Conservation (phyloP, 2,113 vertebrate species). For the Coturnix japonica region DNA sequence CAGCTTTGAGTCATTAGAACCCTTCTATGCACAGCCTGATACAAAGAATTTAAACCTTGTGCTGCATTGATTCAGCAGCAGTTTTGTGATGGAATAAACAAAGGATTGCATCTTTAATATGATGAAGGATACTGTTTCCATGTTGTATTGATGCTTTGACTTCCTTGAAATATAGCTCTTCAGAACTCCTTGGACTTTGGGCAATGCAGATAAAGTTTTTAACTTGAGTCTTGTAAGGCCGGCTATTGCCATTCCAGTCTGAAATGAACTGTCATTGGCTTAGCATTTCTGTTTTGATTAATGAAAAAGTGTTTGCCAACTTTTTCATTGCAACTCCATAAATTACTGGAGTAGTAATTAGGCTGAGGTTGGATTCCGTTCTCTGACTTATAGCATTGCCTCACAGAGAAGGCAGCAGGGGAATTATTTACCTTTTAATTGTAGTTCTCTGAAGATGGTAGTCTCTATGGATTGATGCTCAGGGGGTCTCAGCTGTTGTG, state of each 20-base stretch:
- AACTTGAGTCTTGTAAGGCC: neutral
- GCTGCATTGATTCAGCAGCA: neutral
- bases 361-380: slow-evolving; percentile 49
- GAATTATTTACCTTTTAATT: slow-evolving; percentile 78
- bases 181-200: neutral
- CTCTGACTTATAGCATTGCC: slow-evolving; percentile 60
- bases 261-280: neutral
- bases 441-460: slow-evolving; percentile 72
- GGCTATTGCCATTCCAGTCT: neutral
- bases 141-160: neutral
- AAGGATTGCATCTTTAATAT: neutral
- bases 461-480: slow-evolving; percentile 60
- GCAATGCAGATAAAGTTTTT: neutral
- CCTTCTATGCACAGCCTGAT: neutral
- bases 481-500: slow-evolving; percentile 46
- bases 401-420: slow-evolving; percentile 63
- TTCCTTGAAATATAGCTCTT: neutral
- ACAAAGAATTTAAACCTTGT: neutral
- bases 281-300: neutral
- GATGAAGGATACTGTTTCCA: neutral
- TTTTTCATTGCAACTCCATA: neutral
- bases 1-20: neutral
- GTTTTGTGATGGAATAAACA: neutral
- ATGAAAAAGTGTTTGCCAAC: neutral
- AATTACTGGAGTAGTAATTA: slow-evolving; percentile 48